These are phyloP conservation scores for Chrysina gloriosa DNA, from an alignment of 2,888 invertebrate genomes.

Conservation along the genomic window DNA sequence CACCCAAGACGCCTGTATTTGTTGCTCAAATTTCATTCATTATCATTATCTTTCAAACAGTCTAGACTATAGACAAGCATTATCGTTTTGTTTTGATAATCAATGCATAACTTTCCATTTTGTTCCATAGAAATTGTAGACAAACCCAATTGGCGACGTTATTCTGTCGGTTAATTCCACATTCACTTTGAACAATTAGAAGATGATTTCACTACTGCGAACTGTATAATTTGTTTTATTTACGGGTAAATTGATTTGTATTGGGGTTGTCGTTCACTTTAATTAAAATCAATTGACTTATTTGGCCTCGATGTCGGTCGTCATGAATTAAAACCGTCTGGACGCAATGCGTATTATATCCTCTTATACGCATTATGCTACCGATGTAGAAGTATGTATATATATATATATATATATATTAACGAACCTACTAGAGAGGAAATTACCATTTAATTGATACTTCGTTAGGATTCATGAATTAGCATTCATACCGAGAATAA, in stretches of 20 bases:
- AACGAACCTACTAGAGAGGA: neutral
- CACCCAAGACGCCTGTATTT: no score
- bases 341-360: neutral
- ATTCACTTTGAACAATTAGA: constrained; percentile 16
- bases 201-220: constrained; percentile 26
- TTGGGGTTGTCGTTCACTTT: constrained; percentile 32
- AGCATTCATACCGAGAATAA: no score
- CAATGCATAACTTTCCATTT: neutral
- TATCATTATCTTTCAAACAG: no score
- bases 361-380: neutral
- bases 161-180: constrained; percentile 1
- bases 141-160: neutral
- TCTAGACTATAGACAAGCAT: no score
- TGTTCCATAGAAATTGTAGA: neutral
- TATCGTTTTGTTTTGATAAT: no score
- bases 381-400: neutral
- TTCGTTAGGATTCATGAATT: neutral
- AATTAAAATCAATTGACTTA: constrained; percentile 40
- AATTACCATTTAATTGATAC: neutral
- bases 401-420: neutral
- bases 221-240: constrained; percentile 28
- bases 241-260: constrained; percentile 35
- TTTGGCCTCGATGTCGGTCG: constrained; percentile 11
- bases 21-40: no score
- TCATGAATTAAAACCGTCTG: constrained; percentile 5